A percentile compares a stretch with the other conserved stretches of the same genome.
Evolutionary conservation across 2,113 vertebrate genomes (phyloP).

Genomic region (Callipepla californica): DNA sequence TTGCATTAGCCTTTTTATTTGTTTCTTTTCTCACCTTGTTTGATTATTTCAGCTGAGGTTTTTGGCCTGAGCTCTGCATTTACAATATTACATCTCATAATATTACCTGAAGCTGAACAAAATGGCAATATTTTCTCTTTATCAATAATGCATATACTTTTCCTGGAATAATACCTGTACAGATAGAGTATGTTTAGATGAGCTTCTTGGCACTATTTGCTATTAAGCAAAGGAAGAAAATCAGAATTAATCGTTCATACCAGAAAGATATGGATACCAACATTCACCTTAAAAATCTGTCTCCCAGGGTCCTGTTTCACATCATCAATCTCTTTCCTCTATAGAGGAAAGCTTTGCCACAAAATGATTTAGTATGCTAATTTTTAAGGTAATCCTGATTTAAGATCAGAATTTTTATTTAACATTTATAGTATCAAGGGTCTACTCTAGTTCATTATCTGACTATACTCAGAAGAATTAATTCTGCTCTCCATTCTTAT

Average conservation of each 20-base stretch:
- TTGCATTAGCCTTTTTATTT: neutral
- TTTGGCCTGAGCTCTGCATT: neutral
- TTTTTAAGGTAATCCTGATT: neutral
- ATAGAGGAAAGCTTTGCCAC: neutral
- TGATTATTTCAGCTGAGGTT: neutral
- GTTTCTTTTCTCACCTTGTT: neutral
- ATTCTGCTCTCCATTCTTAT: neutral
- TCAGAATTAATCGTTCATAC: conserved; percentile 15
- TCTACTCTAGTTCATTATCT: neutral
- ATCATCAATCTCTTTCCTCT: neutral
- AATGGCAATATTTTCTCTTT: neutral
- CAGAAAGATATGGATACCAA: neutral
- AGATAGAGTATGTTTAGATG: neutral
- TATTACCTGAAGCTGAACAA: neutral
- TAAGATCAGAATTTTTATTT: neutral
- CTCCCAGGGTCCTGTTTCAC: neutral
- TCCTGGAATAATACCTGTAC: neutral
- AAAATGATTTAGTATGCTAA: neutral
- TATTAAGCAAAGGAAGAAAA: conserved; percentile 22
- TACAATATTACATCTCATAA: neutral
- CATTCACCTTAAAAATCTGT: neutral
- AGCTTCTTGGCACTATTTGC: conserved; percentile 13
- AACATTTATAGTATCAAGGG: neutral
- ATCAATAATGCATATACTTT: conserved; percentile 40
- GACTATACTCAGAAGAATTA: neutral